Evolutionary conservation across 2,113 vertebrate species (phyloP).

Genomic region (Gopherus evgoodei): DNA sequence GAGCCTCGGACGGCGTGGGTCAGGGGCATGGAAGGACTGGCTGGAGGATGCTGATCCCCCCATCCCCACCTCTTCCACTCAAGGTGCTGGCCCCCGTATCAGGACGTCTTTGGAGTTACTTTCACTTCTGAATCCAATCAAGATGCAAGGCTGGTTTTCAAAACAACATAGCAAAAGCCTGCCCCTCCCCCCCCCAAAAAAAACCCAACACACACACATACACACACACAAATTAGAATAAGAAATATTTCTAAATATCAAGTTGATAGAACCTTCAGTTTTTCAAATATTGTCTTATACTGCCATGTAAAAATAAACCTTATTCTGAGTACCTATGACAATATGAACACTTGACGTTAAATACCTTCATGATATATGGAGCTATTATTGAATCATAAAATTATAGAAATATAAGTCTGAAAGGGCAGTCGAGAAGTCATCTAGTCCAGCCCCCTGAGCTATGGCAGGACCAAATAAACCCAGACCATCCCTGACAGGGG

Average conservation of each 20-base stretch:
- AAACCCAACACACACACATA: neutral
- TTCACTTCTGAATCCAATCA: neutral
- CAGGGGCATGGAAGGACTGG: too few relatives aligned
- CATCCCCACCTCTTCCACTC: too few relatives aligned
- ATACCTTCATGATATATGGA: neutral
- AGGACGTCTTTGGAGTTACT: too few relatives aligned
- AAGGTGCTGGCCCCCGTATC: too few relatives aligned
- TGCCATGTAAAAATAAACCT: constrained; percentile 19
- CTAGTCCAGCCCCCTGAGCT: neutral
- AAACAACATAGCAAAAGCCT: neutral
- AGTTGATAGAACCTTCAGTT: neutral
- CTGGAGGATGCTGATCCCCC: too few relatives aligned
- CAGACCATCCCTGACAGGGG: neutral
- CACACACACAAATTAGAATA: neutral
- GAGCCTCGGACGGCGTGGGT: too few relatives aligned
- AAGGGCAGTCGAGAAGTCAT: neutral
- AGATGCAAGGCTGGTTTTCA: neutral
- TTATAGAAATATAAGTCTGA: neutral
- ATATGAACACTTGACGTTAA: neutral
- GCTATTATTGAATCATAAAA: neutral
- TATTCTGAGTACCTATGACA: neutral
- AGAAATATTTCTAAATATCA: neutral
- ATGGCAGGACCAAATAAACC: neutral
- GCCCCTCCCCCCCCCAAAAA: neutral
- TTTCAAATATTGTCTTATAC: constrained; percentile 16